Evolutionary conservation across 2,113 vertebrate genomes (phyloP).

Genomic region (Lepisosteus osseus): DNA sequence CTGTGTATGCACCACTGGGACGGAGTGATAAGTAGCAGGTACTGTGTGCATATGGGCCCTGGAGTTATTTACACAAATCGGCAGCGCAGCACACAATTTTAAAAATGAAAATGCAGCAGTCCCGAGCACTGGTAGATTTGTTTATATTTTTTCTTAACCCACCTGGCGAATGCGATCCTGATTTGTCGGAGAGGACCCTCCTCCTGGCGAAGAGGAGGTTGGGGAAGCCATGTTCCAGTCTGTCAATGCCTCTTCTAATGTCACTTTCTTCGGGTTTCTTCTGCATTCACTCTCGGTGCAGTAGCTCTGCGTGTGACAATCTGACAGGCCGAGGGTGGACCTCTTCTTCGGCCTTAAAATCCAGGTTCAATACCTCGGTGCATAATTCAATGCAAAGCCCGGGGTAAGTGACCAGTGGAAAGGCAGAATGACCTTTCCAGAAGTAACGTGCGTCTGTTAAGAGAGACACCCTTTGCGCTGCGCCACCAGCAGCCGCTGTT

Average conservation of each 20-base stretch:
- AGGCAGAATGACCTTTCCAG: constrained; percentile 11
- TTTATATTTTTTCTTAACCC: constrained; percentile 34
- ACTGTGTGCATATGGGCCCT: too few species aligned
- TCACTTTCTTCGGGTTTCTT: constrained; percentile 15
- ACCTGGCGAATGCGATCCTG: constrained; percentile 64
- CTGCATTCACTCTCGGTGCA: background rate
- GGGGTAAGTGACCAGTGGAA: background rate
- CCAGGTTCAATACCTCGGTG: background rate
- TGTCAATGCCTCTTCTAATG: background rate
- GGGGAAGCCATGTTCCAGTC: constrained; percentile 54
- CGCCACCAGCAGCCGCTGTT: too few species aligned
- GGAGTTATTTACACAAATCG: too few species aligned
- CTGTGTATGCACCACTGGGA: too few species aligned
- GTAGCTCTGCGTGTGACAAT: background rate
- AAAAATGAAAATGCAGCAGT: too few species aligned
- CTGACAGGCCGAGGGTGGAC: background rate
- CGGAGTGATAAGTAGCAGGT: too few species aligned
- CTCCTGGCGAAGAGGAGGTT: constrained; percentile 44
- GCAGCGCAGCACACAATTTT: too few species aligned
- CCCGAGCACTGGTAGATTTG: too few species aligned
- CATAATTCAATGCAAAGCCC: background rate
- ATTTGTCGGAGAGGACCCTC: constrained; percentile 46
- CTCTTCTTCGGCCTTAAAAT: background rate
- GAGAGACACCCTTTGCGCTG: too few species aligned
- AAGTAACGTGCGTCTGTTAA: background rate